Base-by-base conservation (phyloP, 92 coral and sea anemone species). In the Heteractis magnifica region DNA sequence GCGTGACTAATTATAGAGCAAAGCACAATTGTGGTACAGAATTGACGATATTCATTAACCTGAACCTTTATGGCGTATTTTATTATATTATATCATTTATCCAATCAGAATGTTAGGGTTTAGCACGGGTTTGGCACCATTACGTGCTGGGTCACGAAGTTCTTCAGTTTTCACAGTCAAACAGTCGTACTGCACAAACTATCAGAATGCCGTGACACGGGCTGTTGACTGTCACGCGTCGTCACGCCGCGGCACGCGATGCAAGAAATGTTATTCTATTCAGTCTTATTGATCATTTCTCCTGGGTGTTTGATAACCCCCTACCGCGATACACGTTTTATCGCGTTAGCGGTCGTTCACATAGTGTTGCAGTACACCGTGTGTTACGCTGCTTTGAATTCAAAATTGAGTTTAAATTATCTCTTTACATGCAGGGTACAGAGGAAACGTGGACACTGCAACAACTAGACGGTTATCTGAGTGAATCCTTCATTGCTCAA, bases 361-460 rank as follows among this genome's bases (percentile, higher is more conserved):
- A 34, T 34, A 34, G 44, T 34, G 44, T 34, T 34, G 44, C 44
- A 34, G 2, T 34, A 34, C 44, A 34, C 44, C 44, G 44, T 34
- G 19, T 6, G 15, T 21, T 75, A 6, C 48, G 78, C 52, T 51
- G 1, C 48, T 13, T 75, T 41, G 15, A 2, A 11, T 75, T 75
- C 1, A 13, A 75, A 18, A 14, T 0, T 74, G 44, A 8, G 6
- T 4, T 52, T 3, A 11, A 5, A 21, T 6, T 23, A 15, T 19
- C 16, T 21, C 10, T 16, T 80, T 12, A 49, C 34, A 26, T 65
- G 49, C 53, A 84, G 88, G 83, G 70, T 14, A 65, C 34, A 19
- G 77, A 52, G n/a, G 78, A 60, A 9, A 51, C 82, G 6, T 87
- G 89, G 91, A 77, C 75, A 6, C 75, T 87, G 48, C 77, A 81